Evolutionary conservation across 2,797 vertebrate genomes (phyloP).

Genomic region (Coendou prehensilis): DNA sequence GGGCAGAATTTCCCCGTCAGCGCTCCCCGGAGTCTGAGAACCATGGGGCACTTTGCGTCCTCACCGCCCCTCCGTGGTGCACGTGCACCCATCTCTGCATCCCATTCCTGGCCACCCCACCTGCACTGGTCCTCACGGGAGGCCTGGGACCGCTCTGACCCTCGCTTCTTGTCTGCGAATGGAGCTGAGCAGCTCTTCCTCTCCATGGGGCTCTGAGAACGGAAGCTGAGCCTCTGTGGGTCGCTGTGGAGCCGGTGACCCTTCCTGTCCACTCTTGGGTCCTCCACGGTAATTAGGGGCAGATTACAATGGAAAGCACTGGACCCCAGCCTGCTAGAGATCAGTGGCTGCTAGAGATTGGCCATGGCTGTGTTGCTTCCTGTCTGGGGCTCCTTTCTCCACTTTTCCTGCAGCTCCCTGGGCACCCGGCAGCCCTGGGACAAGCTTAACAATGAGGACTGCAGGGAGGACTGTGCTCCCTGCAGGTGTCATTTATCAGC

Average conservation of each 20-base stretch:
- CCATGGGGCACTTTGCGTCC: neutral
- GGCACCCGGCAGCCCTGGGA: neutral
- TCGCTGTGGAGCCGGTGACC: too few relatives aligned
- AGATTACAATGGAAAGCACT: neutral
- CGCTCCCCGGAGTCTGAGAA: neutral
- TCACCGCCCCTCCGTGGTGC: neutral
- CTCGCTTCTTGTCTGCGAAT: neutral
- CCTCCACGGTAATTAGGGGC: neutral
- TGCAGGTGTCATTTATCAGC: neutral
- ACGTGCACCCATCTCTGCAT: neutral
- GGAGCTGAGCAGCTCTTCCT: fast-evolving
- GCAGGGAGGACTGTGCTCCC: neutral
- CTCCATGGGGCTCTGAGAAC: neutral
- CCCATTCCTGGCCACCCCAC: too few relatives aligned
- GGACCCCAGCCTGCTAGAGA: neutral
- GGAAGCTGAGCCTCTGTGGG: neutral
- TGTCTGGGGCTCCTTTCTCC: neutral
- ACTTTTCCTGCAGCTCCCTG: neutral
- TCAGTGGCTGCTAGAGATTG: neutral
- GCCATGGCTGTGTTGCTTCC: neutral
- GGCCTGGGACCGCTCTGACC: neutral
- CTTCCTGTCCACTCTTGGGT: neutral
- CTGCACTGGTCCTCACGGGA: fast-evolving
- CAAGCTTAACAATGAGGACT: neutral
- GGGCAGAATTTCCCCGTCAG: neutral